phyloP scores from a whole-genome alignment of 2,797 vertebrate species.

The Allobates femoralis region DNA sequence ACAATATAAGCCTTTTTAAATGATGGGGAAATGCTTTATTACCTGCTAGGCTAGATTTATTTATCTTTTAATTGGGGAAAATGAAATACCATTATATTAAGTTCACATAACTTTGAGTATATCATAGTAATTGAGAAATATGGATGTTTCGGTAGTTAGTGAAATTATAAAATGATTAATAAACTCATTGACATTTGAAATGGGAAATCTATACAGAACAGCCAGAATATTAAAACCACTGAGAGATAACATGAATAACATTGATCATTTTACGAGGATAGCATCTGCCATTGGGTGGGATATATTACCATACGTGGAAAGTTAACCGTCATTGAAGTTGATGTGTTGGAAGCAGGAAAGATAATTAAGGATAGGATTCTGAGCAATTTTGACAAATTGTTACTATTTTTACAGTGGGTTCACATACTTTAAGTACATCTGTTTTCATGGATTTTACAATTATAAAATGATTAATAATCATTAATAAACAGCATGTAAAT shows the following conservation, averaged over 20 bases:
- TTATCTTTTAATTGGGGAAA: conserved; percentile 10
- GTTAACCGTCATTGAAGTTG: too few species aligned
- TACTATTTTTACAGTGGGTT: too few species aligned
- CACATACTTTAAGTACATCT: too few species aligned
- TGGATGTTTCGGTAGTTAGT: conserved; percentile 15
- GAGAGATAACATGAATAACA: background rate
- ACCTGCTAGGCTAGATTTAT: conserved; percentile 9
- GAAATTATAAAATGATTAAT: conserved; percentile 18
- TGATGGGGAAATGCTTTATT: conserved; percentile 26
- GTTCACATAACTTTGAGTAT: conserved; percentile 29
- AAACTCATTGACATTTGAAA: background rate
- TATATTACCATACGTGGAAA: background rate
- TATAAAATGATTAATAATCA: too few species aligned
- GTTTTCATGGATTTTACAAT: too few species aligned
- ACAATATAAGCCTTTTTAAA: background rate
- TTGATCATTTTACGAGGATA: background rate
- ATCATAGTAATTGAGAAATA: conserved; percentile 14
- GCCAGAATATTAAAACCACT: background rate
- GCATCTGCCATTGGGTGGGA: background rate
- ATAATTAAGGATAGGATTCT: too few species aligned
- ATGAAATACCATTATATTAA: conserved; percentile 43
- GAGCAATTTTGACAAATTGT: too few species aligned
- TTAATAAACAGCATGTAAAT: too few species aligned
- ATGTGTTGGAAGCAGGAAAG: too few species aligned
- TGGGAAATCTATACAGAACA: background rate